Conservation (phyloP, 2,113 vertebrate genomes). For the Argyrosomus japonicus region DNA sequence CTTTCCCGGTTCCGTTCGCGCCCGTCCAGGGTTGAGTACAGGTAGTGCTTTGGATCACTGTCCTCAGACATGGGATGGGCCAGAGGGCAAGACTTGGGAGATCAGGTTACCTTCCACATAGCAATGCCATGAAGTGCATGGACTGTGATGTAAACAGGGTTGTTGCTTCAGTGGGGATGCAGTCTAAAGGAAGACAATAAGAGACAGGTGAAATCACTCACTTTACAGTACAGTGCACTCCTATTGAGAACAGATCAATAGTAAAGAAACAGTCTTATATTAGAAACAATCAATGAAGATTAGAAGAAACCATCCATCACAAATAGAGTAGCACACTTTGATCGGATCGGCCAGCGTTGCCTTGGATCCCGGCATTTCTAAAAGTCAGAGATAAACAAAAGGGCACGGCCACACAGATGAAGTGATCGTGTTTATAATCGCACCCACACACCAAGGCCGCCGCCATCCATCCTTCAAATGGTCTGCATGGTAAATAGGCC, state of each 20-base stretch:
- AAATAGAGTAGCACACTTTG: slow-evolving; percentile 20
- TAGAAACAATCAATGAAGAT: slow-evolving; percentile 31
- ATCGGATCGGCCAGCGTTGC: slow-evolving; percentile 5
- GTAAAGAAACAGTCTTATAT: slow-evolving; percentile 13
- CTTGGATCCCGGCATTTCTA: slow-evolving; percentile 6
- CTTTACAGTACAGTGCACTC: slow-evolving; percentile 13
- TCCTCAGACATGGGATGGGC: slow-evolving; percentile 73
- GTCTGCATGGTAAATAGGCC: slow-evolving; percentile 22
- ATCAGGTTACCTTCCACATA: slow-evolving; percentile 62
- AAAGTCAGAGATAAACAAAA: slow-evolving; percentile 40
- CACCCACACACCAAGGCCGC: neutral
- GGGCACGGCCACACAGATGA: slow-evolving; percentile 19
- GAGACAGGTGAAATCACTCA: slow-evolving; percentile 24
- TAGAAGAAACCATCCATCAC: slow-evolving; percentile 4
- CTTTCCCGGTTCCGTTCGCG: slow-evolving; percentile 46
- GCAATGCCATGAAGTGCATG: neutral
- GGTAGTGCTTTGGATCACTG: slow-evolving; percentile 67
- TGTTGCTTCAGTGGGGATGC: slow-evolving; percentile 15
- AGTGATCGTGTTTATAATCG: slow-evolving; percentile 1
- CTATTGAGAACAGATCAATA: slow-evolving; percentile 23
- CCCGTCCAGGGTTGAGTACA: slow-evolving; percentile 76
- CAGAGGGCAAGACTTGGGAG: neutral
- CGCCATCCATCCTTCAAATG: slow-evolving; percentile 38
- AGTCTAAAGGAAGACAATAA: slow-evolving; percentile 44
- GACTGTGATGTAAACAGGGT: neutral